Evolutionary conservation across 2,113 vertebrate species (phyloP).

Genomic region (Hucho hucho): DNA sequence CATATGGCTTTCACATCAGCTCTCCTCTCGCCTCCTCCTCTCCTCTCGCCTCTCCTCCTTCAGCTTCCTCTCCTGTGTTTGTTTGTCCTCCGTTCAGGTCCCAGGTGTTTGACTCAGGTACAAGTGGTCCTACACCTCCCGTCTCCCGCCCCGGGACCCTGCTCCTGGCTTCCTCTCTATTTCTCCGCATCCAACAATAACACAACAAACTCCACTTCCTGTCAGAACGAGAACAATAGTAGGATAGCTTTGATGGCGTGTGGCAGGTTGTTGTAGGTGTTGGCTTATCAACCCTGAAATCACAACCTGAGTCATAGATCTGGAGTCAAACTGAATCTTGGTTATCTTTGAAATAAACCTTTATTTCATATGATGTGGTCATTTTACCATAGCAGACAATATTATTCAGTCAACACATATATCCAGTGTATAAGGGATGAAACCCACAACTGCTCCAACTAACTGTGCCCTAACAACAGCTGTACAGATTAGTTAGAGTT

Average conservation of each 20-base stretch:
- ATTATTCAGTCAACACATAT: too few relatives aligned
- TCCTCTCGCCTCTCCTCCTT: constrained; percentile 47
- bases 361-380: too few relatives aligned
- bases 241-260: constrained; percentile 76
- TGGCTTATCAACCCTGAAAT: constrained; percentile 44
- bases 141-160: not conserved
- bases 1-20: constrained; percentile 47
- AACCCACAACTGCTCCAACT: too few relatives aligned
- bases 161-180: constrained; percentile 31
- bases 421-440: too few relatives aligned
- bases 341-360: too few relatives aligned
- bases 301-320: not conserved
- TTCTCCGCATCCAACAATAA: constrained; percentile 64
- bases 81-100: constrained; percentile 65
- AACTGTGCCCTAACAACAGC: too few relatives aligned
- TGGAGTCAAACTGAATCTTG: too few relatives aligned
- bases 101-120: constrained; percentile 75
- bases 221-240: constrained; percentile 71
- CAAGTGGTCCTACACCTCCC: not conserved
- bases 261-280: constrained; percentile 56
- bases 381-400: too few relatives aligned
- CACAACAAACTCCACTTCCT: constrained; percentile 71
- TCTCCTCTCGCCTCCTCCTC: constrained; percentile 15
- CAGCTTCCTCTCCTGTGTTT: constrained; percentile 62
- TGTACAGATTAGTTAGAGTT: too few relatives aligned